phyloP scores from a whole-genome alignment of 2,888 invertebrate species.

The Arge pagana region DNA sequence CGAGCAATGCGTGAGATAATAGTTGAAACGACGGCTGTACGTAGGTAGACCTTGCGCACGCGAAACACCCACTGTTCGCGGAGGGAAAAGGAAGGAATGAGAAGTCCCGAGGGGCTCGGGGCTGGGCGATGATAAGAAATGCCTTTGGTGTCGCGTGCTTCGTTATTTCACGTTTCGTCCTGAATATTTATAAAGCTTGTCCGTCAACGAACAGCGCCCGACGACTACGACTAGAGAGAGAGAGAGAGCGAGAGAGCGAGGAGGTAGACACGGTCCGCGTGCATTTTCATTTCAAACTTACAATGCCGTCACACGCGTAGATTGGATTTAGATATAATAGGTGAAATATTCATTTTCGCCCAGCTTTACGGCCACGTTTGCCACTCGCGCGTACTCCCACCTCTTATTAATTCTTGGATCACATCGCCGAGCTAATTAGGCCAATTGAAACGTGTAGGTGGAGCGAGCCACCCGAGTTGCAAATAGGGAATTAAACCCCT shows the following conservation, averaged over 20 bases:
- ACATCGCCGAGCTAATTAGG: slow-evolving; percentile 10
- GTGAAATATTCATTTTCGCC: no score
- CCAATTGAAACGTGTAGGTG: slow-evolving; percentile 12
- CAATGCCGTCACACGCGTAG: slow-evolving; percentile 48
- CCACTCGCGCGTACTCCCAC: no score
- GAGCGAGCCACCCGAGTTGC: not conserved
- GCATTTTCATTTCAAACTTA: slow-evolving; percentile 52
- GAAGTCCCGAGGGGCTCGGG: slow-evolving; percentile 3
- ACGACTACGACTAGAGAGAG: slow-evolving; percentile 21
- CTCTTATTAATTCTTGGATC: slow-evolving; percentile 42
- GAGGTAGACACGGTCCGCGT: slow-evolving; percentile 32
- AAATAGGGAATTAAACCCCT: slow-evolving; percentile 4
- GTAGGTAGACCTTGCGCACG: no score
- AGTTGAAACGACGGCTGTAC: slow-evolving; percentile 15
- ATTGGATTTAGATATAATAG: slow-evolving; percentile 51
- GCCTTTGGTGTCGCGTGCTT: slow-evolving; percentile 52
- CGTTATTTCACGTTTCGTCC: slow-evolving; percentile 50
- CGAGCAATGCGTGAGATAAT: slow-evolving; percentile 39
- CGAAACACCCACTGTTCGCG: not conserved
- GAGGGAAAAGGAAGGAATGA: not conserved
- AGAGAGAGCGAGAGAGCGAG: not conserved
- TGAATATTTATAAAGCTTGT: slow-evolving; percentile 54
- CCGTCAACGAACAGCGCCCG: slow-evolving; percentile 39
- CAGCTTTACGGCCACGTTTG: no score
- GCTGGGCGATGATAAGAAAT: slow-evolving; percentile 48